phyloP scores from a whole-genome alignment of 2,113 vertebrate species.

The Neogobius melanostomus region DNA sequence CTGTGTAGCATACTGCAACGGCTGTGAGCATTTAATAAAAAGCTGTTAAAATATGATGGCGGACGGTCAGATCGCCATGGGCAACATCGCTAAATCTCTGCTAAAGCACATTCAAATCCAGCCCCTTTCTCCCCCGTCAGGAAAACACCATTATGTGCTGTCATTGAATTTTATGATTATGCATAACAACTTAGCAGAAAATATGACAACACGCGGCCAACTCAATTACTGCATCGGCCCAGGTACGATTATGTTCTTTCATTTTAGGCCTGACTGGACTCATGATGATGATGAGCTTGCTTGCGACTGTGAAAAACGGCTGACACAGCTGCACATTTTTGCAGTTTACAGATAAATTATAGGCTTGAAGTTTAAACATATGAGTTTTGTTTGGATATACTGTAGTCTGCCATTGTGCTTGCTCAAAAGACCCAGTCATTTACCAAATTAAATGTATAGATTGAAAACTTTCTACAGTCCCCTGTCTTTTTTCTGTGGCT shows the following conservation, averaged over 20 bases:
- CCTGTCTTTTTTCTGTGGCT: too few relatives aligned
- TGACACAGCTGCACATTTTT: constrained; percentile 51
- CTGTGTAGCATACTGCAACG: constrained; percentile 42
- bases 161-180: constrained; percentile 73
- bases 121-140: constrained; percentile 45
- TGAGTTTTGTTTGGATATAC: neutral
- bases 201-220: constrained; percentile 62
- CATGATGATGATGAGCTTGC: constrained; percentile 12
- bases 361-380: constrained; percentile 42
- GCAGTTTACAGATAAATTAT: constrained; percentile 53
- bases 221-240: constrained; percentile 58
- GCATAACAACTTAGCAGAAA: constrained; percentile 60
- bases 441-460: too few relatives aligned
- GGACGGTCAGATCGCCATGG: constrained; percentile 50
- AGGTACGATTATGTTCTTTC: constrained; percentile 55
- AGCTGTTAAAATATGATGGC: constrained; percentile 56
- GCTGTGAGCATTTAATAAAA: constrained; percentile 68
- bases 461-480: too few relatives aligned
- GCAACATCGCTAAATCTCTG: constrained; percentile 63
- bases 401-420: neutral
- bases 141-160: constrained; percentile 69
- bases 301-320: constrained; percentile 44
- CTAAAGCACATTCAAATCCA: constrained; percentile 58
- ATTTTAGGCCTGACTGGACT: constrained; percentile 54
- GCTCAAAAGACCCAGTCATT: too few relatives aligned